Base-by-base conservation (phyloP, 2,113 vertebrate genomes). In the Gnathonemus longibarbis region DNA sequence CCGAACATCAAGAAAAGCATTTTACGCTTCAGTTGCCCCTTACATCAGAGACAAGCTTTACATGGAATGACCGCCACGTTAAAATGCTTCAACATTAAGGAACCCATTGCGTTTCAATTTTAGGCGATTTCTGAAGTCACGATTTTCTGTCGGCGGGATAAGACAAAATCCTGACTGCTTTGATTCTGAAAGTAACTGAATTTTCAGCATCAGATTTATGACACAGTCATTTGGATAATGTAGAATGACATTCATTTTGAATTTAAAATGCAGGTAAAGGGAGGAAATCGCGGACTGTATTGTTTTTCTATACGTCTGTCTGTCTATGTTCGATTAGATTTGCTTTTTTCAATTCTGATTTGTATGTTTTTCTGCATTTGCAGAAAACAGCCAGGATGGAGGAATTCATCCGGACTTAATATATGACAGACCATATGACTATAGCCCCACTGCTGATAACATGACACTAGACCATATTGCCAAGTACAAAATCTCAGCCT, bases 381-480 rank as follows among this genome's bases (percentile, higher is more conserved):
- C 96, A 98, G 98, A 97, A 94, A 95, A 96, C 96, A 97, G 96
- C 95, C 96, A 97, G 94, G 97, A 98, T 91, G 96, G 96, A 88
- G 94, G 96, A 89, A 94, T 96, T 91, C 95, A 97, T 94, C 94
- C 94, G 19, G 97, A 98, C 93, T 96, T 97, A 95, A 95, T 96
- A 94, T 96, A 95, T 94, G 97, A 97, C 92, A 96, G 95, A 94
- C 95, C 97, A 89, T 96, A 96, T 91, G 96, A 97, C 94, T 97
- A 96, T 94, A 95, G 94, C 95, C 96, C 93, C 80, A 93, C 96
- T 74, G 95, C 95, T 84, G 97, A 98, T 93, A 96, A 96, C 90
- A 92, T 97, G 96, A 95, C 95, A 90, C 90, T 98, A 96, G 97
- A 98, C 93, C 96, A 95, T 93, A 95, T 96, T 95, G 94, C 96